Percentiles rank a stretch among this genome's conserved stretches.
Evolutionary conservation across 2,797 vertebrate genomes (phyloP).

Genomic region (Todus mexicanus): DNA sequence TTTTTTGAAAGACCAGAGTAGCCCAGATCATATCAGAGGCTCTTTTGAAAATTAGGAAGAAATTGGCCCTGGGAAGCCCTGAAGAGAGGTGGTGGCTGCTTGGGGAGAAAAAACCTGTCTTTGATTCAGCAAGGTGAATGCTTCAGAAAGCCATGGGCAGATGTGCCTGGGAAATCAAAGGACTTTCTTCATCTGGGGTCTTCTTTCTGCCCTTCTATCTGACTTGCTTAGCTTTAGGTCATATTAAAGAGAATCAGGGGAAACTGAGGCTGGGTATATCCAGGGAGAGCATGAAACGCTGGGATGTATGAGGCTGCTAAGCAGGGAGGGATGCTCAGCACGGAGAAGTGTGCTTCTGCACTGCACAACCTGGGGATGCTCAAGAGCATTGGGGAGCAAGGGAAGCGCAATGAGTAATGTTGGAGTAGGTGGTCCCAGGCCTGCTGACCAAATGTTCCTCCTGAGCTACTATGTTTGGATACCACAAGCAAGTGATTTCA

Average conservation of each 20-base stretch:
- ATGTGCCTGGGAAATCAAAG: not conserved
- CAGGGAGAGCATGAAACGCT: not conserved
- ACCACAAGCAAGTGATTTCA: not conserved
- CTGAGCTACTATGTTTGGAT: not conserved
- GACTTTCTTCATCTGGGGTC: not conserved
- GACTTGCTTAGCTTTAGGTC: not conserved
- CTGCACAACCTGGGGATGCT: not conserved
- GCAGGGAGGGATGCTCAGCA: not conserved
- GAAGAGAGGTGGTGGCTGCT: not conserved
- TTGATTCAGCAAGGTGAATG: not conserved
- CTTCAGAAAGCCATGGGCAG: not conserved
- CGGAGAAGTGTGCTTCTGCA: not conserved
- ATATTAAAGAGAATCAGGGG: rapidly evolving
- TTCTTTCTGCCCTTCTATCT: not conserved
- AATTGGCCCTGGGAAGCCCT: not conserved
- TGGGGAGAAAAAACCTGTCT: not conserved
- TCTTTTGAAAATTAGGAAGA: not conserved
- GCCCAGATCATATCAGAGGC: not conserved
- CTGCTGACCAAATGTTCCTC: constrained; percentile 17
- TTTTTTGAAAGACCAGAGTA: not conserved
- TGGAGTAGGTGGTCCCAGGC: constrained; percentile 24
- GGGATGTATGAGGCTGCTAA: rapidly evolving
- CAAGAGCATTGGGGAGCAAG: rapidly evolving
- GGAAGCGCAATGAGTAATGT: not conserved
- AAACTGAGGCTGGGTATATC: not conserved